These are phyloP conservation scores for Raja brachyura DNA, from an alignment of 2,113 vertebrate species.

Conservation along the genomic window DNA sequence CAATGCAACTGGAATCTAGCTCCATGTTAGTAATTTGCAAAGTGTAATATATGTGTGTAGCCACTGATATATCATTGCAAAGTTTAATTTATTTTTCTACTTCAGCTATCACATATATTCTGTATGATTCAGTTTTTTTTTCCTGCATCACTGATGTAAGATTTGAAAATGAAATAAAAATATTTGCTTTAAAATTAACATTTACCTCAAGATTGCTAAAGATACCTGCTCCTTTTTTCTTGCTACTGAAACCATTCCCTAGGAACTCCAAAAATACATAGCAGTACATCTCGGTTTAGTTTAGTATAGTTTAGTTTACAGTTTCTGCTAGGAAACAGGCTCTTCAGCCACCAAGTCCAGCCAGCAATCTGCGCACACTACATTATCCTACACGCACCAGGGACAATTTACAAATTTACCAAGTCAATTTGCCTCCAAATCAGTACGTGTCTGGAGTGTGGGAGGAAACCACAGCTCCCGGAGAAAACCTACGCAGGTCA, in stretches of 20 bases:
- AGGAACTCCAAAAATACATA: background rate
- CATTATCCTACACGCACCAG: too few species aligned
- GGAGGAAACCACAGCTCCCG: too few species aligned
- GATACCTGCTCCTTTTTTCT: background rate
- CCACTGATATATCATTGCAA: background rate
- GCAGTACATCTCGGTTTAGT: too few species aligned
- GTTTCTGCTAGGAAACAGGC: too few species aligned
- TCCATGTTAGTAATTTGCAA: background rate
- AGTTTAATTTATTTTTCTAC: constrained; percentile 18
- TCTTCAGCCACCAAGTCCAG: too few species aligned
- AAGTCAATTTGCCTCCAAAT: too few species aligned
- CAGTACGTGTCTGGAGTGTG: too few species aligned
- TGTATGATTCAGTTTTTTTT: background rate
- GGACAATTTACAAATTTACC: too few species aligned
- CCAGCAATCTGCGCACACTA: too few species aligned
- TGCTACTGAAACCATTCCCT: background rate
- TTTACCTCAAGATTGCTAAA: background rate
- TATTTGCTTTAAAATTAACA: background rate
- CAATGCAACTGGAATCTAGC: background rate
- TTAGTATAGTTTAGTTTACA: too few species aligned
- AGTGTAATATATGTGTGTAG: background rate
- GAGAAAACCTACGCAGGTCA: too few species aligned
- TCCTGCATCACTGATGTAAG: background rate
- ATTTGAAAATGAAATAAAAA: background rate
- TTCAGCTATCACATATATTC: background rate